Percentiles rank a stretch among this genome's conserved stretches.
Conservation (phyloP, 2,797 vertebrate species). For the Sebastes nivosus region DNA sequence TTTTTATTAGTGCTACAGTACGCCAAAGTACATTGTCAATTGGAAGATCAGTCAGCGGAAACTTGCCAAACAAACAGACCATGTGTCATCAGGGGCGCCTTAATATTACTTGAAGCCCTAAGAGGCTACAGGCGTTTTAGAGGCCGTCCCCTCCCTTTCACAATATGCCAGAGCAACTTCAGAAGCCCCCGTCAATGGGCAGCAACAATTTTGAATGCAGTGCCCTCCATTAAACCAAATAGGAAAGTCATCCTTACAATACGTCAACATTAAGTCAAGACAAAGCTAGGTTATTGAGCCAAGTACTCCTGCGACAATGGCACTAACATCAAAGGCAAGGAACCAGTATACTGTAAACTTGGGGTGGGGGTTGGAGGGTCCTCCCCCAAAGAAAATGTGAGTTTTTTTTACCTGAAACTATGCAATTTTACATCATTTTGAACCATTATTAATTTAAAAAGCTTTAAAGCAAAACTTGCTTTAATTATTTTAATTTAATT, state of each 20-base stretch:
- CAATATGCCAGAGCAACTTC: neutral
- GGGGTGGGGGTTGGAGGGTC: too few species aligned
- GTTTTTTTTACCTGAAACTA: too few species aligned
- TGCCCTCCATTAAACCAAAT: neutral
- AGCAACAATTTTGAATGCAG: neutral
- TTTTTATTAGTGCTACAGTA: slow-evolving; percentile 7
- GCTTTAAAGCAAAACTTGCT: too few species aligned
- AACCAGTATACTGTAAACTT: neutral
- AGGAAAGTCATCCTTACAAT: neutral
- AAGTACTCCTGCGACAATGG: neutral
- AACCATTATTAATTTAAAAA: too few species aligned
- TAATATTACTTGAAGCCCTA: neutral
- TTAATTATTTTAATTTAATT: too few species aligned
- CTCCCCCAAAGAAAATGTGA: too few species aligned
- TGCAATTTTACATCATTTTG: too few species aligned
- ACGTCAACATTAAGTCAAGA: neutral
- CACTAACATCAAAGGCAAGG: neutral
- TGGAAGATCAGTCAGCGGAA: neutral
- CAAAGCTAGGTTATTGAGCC: too few species aligned
- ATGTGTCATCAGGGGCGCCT: neutral
- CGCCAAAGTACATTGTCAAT: slow-evolving; percentile 11
- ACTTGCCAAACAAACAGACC: slow-evolving; percentile 2
- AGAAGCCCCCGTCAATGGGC: neutral
- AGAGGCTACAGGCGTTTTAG: neutral
- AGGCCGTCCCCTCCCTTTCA: too few species aligned